Evolutionary conservation across 2,797 vertebrate genomes (phyloP).

Genomic region (Scolopax bukidnonensis): DNA sequence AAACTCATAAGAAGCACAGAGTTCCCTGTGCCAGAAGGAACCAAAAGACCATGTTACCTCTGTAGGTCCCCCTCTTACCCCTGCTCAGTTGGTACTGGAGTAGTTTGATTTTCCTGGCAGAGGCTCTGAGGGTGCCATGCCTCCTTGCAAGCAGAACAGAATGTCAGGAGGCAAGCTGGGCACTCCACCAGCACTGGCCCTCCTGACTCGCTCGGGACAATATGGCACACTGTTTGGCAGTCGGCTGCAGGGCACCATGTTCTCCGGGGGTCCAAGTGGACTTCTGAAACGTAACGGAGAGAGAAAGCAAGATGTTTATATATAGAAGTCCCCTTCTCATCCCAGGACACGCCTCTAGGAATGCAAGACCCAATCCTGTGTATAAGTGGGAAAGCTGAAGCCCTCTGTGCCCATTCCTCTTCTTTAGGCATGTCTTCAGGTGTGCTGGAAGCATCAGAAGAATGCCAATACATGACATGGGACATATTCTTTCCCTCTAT

Average conservation of each 20-base stretch:
- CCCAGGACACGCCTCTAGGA: not conserved
- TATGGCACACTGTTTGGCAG: slow-evolving; percentile 89
- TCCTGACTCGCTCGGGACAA: slow-evolving; percentile 75
- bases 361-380: fast-evolving
- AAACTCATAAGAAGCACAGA: not conserved
- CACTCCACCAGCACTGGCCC: slow-evolving; percentile 82
- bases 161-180: slow-evolving; percentile 80
- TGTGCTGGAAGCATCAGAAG: not conserved
- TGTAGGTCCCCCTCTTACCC: slow-evolving; percentile 78
- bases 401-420: fast-evolving
- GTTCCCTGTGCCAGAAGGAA: not conserved
- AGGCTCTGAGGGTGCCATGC: slow-evolving; percentile 81
- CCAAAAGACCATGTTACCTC: fast-evolving
- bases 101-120: slow-evolving; percentile 82
- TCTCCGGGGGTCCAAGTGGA: slow-evolving; percentile 91
- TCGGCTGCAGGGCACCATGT: slow-evolving; percentile 91
- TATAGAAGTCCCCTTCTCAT: not conserved
- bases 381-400: not conserved
- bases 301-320: not conserved
- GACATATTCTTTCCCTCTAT: not conserved
- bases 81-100: slow-evolving; percentile 74
- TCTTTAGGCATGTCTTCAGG: not conserved
- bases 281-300: slow-evolving; percentile 76
- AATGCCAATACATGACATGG: not conserved
- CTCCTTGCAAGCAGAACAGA: slow-evolving; percentile 91